These are phyloP conservation scores for Scomber colias DNA, from an alignment of 2,113 vertebrate species.

Conservation along the genomic window DNA sequence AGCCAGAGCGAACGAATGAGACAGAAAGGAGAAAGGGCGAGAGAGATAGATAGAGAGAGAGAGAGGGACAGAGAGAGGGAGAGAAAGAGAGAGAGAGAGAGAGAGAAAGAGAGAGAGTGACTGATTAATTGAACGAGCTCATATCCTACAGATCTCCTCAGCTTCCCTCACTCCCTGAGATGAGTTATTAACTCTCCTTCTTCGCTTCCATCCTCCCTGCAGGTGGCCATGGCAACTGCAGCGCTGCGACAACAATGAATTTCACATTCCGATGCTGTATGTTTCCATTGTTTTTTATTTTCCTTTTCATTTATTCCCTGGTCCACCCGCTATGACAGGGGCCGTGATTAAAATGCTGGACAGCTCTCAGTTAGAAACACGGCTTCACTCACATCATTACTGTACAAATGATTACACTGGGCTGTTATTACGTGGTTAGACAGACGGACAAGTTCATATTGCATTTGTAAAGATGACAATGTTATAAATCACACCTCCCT, in stretches of 20 bases:
- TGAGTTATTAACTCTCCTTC: constrained; percentile 77
- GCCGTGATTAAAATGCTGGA: constrained; percentile 71
- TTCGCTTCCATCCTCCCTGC: constrained; percentile 69
- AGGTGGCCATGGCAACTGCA: constrained; percentile 76
- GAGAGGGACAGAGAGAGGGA: constrained; percentile 20
- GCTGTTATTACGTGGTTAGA: constrained; percentile 45
- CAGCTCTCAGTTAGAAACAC: constrained; percentile 56
- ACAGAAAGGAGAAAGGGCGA: constrained; percentile 52
- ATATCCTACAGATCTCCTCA: constrained; percentile 74
- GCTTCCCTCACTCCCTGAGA: constrained; percentile 53
- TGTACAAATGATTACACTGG: constrained; percentile 49
- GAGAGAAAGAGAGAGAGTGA: constrained; percentile 57
- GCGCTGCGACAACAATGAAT: constrained; percentile 44
- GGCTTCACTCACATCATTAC: constrained; percentile 52
- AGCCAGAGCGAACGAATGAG: constrained; percentile 72
- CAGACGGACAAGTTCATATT: constrained; percentile 30
- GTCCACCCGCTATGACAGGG: constrained; percentile 37
- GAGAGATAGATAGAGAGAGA: constrained; percentile 39
- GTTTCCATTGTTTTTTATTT: constrained; percentile 61
- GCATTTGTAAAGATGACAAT: constrained; percentile 44
- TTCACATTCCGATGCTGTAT: constrained; percentile 55
- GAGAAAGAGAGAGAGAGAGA: constrained; percentile 46
- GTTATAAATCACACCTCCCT: constrained; percentile 43
- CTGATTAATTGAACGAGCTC: constrained; percentile 82
- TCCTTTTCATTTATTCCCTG: constrained; percentile 64